phyloP scores from a whole-genome alignment of 2,797 vertebrate species.

The Lateolabrax maculatus region DNA sequence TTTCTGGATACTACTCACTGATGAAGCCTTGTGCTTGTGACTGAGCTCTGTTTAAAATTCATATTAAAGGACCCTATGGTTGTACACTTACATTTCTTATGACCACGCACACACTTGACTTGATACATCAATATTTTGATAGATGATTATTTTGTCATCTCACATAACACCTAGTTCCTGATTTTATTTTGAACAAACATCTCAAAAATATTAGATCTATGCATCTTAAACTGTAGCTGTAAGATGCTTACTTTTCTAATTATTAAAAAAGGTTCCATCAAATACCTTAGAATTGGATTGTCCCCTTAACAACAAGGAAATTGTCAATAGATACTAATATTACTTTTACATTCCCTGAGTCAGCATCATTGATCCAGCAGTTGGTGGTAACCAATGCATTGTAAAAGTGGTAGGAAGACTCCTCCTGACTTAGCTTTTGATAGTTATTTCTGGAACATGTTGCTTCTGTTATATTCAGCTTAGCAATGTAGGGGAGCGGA shows the following conservation, averaged over 20 bases:
- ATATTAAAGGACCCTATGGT: not conserved
- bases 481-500: not conserved
- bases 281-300: not conserved
- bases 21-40: not conserved
- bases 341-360: slow-evolving; percentile 11
- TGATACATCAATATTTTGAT: not conserved
- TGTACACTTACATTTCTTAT: not conserved
- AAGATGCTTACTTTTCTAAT: not conserved
- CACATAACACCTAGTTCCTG: not conserved
- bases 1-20: slow-evolving; percentile 23
- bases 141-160: not conserved
- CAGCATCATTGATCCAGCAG: slow-evolving; percentile 25
- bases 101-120: not conserved
- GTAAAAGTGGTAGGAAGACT: slow-evolving; percentile 22
- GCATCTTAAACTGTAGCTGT: fast-evolving
- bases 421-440: slow-evolving; percentile 26
- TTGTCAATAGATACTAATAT: not conserved
- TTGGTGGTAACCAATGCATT: slow-evolving; percentile 50
- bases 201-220: not conserved
- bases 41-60: not conserved
- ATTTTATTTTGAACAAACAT: not conserved
- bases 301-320: not conserved
- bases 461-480: not conserved
- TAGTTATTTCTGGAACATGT: slow-evolving; percentile 32
- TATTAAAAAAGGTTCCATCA: not conserved